Conservation (phyloP, 2,797 vertebrate species). For the Thalassophryne amazonica region DNA sequence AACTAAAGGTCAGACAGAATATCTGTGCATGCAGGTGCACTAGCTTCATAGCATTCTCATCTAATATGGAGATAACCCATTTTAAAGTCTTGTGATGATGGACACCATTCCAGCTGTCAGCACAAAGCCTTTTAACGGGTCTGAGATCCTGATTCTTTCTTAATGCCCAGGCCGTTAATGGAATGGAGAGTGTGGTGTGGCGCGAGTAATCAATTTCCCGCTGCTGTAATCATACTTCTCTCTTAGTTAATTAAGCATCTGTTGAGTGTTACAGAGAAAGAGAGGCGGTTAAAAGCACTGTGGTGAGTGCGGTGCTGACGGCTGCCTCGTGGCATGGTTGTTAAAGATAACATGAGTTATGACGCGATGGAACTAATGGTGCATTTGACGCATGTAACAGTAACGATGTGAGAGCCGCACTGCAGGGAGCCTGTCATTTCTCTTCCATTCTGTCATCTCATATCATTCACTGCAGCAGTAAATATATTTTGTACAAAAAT, state of each 20-base stretch:
- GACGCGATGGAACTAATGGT: constrained; percentile 42
- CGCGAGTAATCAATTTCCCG: constrained; percentile 79
- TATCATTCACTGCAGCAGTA: constrained; percentile 27
- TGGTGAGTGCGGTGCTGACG: constrained; percentile 27
- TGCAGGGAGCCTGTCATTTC: constrained; percentile 1
- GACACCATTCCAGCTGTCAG: constrained; percentile 12
- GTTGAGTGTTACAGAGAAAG: constrained; percentile 54
- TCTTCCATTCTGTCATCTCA: constrained; percentile 27
- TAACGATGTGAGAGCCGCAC: constrained; percentile 27
- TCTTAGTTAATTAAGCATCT: constrained; percentile 78
- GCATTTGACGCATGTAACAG: constrained; percentile 39
- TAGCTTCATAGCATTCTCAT: neutral
- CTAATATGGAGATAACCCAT: constrained; percentile 16
- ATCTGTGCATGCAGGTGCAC: neutral
- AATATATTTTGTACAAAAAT: no score
- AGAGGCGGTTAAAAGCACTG: constrained; percentile 26
- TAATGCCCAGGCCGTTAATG: constrained; percentile 74
- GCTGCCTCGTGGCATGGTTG: constrained; percentile 15
- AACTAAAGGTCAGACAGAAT: constrained; percentile 22
- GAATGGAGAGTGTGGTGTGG: constrained; percentile 60
- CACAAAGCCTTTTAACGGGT: constrained; percentile 35
- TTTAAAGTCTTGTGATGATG: constrained; percentile 23
- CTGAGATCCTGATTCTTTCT: constrained; percentile 59
- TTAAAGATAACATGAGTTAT: constrained; percentile 49
- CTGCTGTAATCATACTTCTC: constrained; percentile 80